Base-by-base conservation (phyloP, 2,888 invertebrate species). In the Xestia ashworthii region DNA sequence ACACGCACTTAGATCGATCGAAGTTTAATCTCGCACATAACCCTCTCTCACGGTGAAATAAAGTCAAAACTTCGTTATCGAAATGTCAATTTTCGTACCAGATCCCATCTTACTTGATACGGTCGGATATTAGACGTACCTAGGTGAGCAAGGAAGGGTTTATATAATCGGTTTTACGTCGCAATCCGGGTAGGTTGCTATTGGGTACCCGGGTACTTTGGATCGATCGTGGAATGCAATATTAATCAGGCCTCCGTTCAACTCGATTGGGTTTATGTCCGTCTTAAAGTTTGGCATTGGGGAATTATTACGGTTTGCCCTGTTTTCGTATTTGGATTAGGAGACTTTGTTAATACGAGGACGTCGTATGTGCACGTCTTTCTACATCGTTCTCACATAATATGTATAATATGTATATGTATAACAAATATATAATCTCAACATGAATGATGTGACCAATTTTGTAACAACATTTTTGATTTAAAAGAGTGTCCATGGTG, bases 191-290 rank as follows among this genome's bases (percentile, higher is more conserved):
- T 77, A 71, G 48, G n/a, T 66, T 14, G 69, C 60, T 80, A 60
- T 38, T 46, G 46, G 67, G 62, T 48, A 80, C 76, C 79, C 80
- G 87, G 82, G 44, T 44, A 65, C 82, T 74, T 71, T 55, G 80
- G 68, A 88, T 86, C 87, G 88, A 89, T 89, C 83, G 89, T 82
- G 81, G 80, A 84, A 85, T 91, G 90, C 89, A 90, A 89, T 90
- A 91, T 90, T 90, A 90, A 90, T 90, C 89, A 85, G 78, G 48
- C 74, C 53, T 67, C 44, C 69, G 64, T 60, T 79, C 69, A 72
- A 71, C 71, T 79, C 71, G 71, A 74, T 76, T 53, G 79, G 73
- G 46, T 80, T 75, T 74, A 76, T 64, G 76, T 80, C 65, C 46
- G 67, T 78, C 74, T 78, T 71, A 79, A 76, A 80, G 53, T 76